Conservation (phyloP, 35 echinoderm and acorn worm species). For the Patiria miniata region DNA sequence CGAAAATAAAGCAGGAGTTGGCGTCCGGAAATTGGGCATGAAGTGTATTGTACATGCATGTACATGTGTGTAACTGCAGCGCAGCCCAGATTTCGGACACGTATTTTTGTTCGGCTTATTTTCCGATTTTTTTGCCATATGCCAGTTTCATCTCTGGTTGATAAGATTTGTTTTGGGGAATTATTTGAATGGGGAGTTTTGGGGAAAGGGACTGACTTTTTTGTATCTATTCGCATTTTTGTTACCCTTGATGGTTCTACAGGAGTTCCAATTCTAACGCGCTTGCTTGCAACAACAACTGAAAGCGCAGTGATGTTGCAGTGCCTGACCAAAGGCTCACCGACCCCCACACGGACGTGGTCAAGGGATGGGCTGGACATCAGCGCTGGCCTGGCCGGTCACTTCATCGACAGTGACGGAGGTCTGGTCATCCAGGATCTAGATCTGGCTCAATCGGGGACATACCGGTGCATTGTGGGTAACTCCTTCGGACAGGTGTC, state of each 20-base stretch:
- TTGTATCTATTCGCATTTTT: too few relatives aligned
- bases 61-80: too few relatives aligned
- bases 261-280: slow-evolving; percentile 57
- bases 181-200: too few relatives aligned
- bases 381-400: slow-evolving; percentile 16
- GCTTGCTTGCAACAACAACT: slow-evolving; percentile 7
- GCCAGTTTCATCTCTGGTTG: too few relatives aligned
- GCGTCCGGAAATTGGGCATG: too few relatives aligned
- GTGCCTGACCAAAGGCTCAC: slow-evolving; percentile 75
- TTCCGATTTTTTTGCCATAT: too few relatives aligned
- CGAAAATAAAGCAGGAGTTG: too few relatives aligned
- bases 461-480: slow-evolving; percentile 58
- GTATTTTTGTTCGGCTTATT: too few relatives aligned
- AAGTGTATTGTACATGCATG: too few relatives aligned
- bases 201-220: too few relatives aligned
- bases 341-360: slow-evolving; percentile 56
- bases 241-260: background rate
- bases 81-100: too few relatives aligned
- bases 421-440: slow-evolving; percentile 56
- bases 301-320: slow-evolving; percentile 45
- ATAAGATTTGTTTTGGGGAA: too few relatives aligned
- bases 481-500: slow-evolving; percentile 60
- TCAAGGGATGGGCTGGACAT: slow-evolving; percentile 16
- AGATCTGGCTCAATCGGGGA: slow-evolving; percentile 10
- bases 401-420: slow-evolving; percentile 52